Evolutionary conservation across 2,113 vertebrate species (phyloP).

Genomic region (Apus apus): DNA sequence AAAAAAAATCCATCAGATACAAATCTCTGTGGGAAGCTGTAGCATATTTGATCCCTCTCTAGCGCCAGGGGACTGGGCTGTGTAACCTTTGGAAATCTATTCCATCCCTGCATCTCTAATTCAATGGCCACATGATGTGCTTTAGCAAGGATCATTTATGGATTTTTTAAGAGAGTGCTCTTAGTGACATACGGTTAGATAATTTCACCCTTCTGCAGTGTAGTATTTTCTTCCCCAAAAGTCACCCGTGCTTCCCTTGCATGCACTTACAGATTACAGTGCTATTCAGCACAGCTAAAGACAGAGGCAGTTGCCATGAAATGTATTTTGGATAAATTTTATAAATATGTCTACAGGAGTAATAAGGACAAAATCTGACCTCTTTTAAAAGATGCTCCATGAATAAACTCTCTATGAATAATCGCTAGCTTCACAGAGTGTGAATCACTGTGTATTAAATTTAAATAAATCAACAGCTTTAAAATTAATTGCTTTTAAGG

Average conservation of each 20-base stretch:
- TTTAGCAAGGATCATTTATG: slow-evolving; percentile 26
- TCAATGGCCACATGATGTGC: slow-evolving; percentile 55
- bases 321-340: not conserved
- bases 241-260: not conserved
- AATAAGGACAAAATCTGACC: not conserved
- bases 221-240: not conserved
- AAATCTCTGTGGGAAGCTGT: slow-evolving; percentile 49
- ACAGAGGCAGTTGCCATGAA: not conserved
- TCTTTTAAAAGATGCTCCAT: not conserved
- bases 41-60: not conserved
- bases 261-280: not conserved
- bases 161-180: slow-evolving; percentile 34
- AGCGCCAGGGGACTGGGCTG: not conserved
- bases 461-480: slow-evolving; percentile 9
- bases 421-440: not conserved
- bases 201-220: not conserved
- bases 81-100: slow-evolving; percentile 60
- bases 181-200: slow-evolving; percentile 18
- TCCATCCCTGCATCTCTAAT: slow-evolving; percentile 20
- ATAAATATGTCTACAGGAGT: not conserved
- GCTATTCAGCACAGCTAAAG: not conserved
- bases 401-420: not conserved
- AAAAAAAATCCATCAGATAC: slow-evolving; percentile 24
- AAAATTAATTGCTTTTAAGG: not conserved
- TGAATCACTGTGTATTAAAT: not conserved